These are phyloP conservation scores for Piaya cayana DNA, from an alignment of 2,113 vertebrate species.

Conservation along the genomic window DNA sequence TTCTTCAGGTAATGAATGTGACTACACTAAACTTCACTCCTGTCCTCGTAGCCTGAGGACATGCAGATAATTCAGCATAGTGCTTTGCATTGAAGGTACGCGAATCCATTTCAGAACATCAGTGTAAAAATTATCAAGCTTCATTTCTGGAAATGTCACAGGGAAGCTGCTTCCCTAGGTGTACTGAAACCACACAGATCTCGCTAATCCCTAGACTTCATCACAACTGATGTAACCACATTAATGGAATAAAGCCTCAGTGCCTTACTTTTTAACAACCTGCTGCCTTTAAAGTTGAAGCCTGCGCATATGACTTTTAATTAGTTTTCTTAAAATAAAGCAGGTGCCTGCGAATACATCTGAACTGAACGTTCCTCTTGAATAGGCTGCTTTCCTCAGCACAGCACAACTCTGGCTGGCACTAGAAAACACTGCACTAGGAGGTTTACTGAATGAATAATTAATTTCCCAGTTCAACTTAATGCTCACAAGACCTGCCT, in stretches of 20 bases:
- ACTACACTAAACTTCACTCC: not conserved
- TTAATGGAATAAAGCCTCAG: not conserved
- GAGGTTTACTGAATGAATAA: constrained; percentile 9
- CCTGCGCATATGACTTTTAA: not conserved
- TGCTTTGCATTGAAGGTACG: not conserved
- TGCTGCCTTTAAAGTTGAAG: not conserved
- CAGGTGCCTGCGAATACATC: not conserved
- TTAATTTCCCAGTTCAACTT: not conserved
- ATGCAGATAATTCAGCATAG: not conserved
- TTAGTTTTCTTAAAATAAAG: not conserved
- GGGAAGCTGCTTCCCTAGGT: not conserved
- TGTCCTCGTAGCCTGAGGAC: not conserved
- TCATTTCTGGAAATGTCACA: not conserved
- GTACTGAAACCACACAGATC: not conserved
- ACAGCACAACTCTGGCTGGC: not conserved
- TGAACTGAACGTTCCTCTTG: not conserved
- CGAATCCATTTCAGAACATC: not conserved
- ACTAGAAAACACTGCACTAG: not conserved
- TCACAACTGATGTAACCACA: not conserved
- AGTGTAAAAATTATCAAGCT: not conserved
- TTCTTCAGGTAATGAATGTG: not conserved
- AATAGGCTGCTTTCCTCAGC: not conserved
- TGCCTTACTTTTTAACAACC: not conserved
- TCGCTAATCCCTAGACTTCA: not conserved
- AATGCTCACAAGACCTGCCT: not conserved